A percentile compares a stretch with the other conserved stretches of the same genome.
These are phyloP conservation scores for Chrysocyon brachyurus DNA, from an alignment of 2,797 vertebrate genomes.

Conservation along the genomic window DNA sequence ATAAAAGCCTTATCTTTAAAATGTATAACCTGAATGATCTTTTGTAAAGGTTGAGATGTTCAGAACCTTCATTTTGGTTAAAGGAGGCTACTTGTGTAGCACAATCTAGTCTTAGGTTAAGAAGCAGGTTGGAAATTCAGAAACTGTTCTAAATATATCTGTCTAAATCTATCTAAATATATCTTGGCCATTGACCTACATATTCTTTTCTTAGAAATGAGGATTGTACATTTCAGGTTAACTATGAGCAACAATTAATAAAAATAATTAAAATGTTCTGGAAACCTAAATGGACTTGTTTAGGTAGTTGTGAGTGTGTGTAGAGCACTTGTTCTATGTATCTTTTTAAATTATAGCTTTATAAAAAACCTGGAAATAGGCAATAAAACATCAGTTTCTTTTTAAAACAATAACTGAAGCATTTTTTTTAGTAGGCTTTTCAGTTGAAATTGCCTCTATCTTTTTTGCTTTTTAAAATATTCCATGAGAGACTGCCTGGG, in stretches of 20 bases:
- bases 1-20: constrained; percentile 48
- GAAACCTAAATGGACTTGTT: constrained; percentile 77
- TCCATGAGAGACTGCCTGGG: not conserved
- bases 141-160: constrained; percentile 81
- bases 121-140: constrained; percentile 74
- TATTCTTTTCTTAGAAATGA: constrained; percentile 80
- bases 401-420: not conserved
- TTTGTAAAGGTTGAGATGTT: constrained; percentile 51
- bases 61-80: constrained; percentile 51
- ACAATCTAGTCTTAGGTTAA: constrained; percentile 50
- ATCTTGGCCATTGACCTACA: constrained; percentile 79
- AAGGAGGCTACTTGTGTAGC: constrained; percentile 41
- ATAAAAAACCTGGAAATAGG: not conserved
- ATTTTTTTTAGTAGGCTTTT: constrained; percentile 40
- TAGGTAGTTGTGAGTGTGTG: constrained; percentile 50
- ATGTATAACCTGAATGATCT: constrained; percentile 29
- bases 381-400: not conserved
- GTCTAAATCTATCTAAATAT: constrained; percentile 74
- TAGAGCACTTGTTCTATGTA: constrained; percentile 30
- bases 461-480: constrained; percentile 46
- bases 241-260: constrained; percentile 77
- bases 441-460: not conserved
- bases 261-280: constrained; percentile 76
- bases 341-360: constrained; percentile 40
- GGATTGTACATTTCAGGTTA: constrained; percentile 78